Evolutionary conservation across 2,797 vertebrate species (phyloP).

Genomic region (Hylomyscus alleni): DNA sequence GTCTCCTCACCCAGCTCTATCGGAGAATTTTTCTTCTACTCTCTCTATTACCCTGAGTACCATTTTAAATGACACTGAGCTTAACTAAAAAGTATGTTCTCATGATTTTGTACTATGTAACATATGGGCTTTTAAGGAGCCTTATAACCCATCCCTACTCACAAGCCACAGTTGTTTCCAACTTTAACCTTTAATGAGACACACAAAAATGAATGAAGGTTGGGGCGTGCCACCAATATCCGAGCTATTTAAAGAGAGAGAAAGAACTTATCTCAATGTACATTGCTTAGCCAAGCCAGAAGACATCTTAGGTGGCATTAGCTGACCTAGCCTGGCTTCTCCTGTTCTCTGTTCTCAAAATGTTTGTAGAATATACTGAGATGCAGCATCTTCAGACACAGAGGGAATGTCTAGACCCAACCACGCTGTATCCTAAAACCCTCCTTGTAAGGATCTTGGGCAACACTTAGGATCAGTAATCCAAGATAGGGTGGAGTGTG

Average conservation of each 20-base stretch:
- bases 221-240: background rate
- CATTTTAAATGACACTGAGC: slow-evolving; percentile 24
- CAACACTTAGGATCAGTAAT: background rate
- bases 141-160: background rate
- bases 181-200: background rate
- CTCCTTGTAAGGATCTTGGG: background rate
- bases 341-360: background rate
- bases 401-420: background rate
- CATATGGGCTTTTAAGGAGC: background rate
- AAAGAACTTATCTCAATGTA: background rate
- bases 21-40: background rate
- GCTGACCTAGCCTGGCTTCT: background rate
- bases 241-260: background rate
- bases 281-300: background rate
- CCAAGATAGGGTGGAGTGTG: background rate
- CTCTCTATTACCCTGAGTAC: background rate
- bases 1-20: background rate
- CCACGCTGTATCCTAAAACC: background rate
- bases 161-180: background rate
- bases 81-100: background rate
- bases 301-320: no score
- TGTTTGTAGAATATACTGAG: no score
- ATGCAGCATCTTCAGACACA: background rate
- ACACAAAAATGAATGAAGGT: background rate
- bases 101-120: background rate